Percentiles rank a stretch among this genome's conserved stretches.
Conservation (phyloP, 2,888 invertebrate species). For the Heliconius aoede region DNA sequence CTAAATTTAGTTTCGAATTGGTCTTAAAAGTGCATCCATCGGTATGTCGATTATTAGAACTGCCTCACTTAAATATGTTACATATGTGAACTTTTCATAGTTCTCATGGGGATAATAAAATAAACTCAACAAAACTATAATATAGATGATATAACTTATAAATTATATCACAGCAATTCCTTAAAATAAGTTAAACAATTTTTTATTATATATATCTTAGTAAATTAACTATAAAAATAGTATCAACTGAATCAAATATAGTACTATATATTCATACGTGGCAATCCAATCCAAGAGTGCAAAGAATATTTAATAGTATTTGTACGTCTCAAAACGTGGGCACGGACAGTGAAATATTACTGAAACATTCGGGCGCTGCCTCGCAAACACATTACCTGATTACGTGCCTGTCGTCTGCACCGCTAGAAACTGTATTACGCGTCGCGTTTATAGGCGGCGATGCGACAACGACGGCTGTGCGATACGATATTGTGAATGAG, state of each 20-base stretch:
- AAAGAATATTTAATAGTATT: slow-evolving; percentile 50
- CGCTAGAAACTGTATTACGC: slow-evolving; percentile 39
- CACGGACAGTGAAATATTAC: slow-evolving; percentile 34
- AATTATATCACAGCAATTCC: no score
- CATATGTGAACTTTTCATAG: background rate
- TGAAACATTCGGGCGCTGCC: slow-evolving; percentile 50
- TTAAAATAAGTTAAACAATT: background rate
- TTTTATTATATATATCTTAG: background rate
- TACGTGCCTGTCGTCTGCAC: slow-evolving; percentile 52
- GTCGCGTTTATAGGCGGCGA: slow-evolving; percentile 22
- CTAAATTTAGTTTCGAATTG: background rate
- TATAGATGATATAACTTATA: no score
- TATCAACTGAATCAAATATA: background rate
- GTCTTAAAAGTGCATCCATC: background rate
- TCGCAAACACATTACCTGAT: slow-evolving; percentile 71
- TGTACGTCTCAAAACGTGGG: slow-evolving; percentile 54
- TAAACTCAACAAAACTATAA: background rate
- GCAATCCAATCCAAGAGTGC: slow-evolving; percentile 22
- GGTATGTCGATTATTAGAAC: background rate
- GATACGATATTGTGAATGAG: background rate
- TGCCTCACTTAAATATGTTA: no score
- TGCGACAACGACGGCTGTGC: background rate
- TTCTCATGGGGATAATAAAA: background rate
- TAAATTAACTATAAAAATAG: background rate
- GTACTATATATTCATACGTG: slow-evolving; percentile 7